These are phyloP conservation scores for Apis florea DNA, from an alignment of 1,140 invertebrate genomes.

Conservation along the genomic window DNA sequence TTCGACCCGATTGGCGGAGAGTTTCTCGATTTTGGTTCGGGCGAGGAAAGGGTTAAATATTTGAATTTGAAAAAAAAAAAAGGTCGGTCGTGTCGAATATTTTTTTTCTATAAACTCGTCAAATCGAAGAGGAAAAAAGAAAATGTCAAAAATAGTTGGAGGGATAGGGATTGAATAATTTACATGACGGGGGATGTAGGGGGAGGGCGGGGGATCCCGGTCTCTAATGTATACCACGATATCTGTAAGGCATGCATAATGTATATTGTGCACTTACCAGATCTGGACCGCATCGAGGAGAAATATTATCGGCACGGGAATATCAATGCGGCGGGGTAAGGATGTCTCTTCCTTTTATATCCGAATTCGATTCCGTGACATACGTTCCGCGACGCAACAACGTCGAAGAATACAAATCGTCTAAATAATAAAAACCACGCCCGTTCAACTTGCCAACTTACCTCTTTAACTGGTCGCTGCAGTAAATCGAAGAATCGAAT, in stretches of 20 bases:
- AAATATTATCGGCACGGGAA: constrained; percentile 48
- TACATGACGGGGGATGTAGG: too few species aligned
- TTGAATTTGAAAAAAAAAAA: too few species aligned
- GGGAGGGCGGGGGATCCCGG: too few species aligned
- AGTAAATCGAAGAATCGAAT: too few species aligned
- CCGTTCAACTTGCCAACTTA: neutral
- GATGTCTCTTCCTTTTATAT: constrained; percentile 7
- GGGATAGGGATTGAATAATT: neutral
- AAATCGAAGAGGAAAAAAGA: neutral
- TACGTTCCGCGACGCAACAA: neutral
- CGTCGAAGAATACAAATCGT: neutral
- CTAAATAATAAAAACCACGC: constrained; percentile 24
- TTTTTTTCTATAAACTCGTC: neutral
- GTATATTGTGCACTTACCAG: constrained; percentile 55
- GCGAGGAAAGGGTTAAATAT: too few species aligned
- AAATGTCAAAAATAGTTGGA: neutral
- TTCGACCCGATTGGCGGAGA: too few species aligned
- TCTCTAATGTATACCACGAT: neutral
- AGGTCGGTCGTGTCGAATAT: neutral
- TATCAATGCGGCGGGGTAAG: constrained; percentile 33
- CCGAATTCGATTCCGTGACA: constrained; percentile 29
- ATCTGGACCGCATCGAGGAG: constrained; percentile 36
- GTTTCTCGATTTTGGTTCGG: too few species aligned
- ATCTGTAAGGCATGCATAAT: constrained; percentile 55
- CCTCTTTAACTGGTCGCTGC: neutral